Conservation (phyloP, 1,140 invertebrate species). For the Drosophila nasuta region DNA sequence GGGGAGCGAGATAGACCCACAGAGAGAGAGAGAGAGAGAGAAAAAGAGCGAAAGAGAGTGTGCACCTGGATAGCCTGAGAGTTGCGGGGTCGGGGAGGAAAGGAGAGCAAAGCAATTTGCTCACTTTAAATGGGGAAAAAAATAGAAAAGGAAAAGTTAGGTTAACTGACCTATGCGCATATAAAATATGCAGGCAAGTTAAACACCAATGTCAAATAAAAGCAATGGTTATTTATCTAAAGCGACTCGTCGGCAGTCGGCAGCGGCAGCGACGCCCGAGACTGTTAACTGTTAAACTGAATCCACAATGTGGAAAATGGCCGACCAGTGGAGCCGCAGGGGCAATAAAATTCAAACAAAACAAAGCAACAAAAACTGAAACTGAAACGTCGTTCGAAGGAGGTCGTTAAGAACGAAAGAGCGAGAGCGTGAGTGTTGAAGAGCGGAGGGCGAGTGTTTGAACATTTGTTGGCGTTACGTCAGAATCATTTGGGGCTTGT, state of each 20-base stretch:
- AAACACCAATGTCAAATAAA: constrained; percentile 66
- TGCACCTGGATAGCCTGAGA: constrained; percentile 40
- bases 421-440: constrained; percentile 13
- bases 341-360: constrained; percentile 76
- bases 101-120: constrained; percentile 70
- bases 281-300: constrained; percentile 21
- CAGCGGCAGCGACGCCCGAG: not conserved
- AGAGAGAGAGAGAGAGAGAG: not conserved
- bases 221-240: constrained; percentile 39
- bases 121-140: constrained; percentile 36
- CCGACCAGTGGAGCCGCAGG: constrained; percentile 37
- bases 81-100: not conserved
- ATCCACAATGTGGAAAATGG: constrained; percentile 17
- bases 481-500: constrained; percentile 76
- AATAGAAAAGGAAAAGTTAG: constrained; percentile 24
- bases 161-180: constrained; percentile 80
- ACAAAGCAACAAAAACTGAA: constrained; percentile 18
- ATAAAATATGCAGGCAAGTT: constrained; percentile 79
- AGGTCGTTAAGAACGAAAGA: constrained; percentile 53
- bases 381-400: constrained; percentile 27
- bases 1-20: constrained; percentile 4
- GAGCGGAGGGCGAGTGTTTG: not conserved
- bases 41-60: constrained; percentile 19
- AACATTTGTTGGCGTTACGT: constrained; percentile 58
- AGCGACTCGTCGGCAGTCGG: constrained; percentile 4